Percentiles rank a stretch among this genome's conserved stretches.
Conservation (phyloP, 1,140 invertebrate genomes). For the Heliconius nattereri region DNA sequence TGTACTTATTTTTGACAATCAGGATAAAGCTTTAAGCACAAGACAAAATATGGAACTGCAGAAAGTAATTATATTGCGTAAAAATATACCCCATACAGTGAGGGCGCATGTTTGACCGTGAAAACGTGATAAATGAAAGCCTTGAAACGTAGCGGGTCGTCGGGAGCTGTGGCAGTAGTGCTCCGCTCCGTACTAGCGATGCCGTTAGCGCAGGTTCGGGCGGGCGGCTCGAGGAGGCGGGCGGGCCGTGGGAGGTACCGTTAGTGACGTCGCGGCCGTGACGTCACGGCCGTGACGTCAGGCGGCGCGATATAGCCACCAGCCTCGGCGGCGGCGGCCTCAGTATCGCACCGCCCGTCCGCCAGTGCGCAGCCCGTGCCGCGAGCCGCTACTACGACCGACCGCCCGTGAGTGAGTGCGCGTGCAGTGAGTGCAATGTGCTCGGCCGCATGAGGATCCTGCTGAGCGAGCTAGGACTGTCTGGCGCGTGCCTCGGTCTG, state of each 20-base stretch:
- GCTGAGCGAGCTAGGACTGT: conserved; percentile 80
- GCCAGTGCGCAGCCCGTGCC: conserved; percentile 69
- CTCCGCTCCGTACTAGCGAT: conserved; percentile 75
- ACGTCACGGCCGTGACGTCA: conserved; percentile 80
- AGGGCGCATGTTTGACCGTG: conserved; percentile 37
- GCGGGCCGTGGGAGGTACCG: conserved; percentile 79
- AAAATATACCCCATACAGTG: background rate
- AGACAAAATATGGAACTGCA: background rate
- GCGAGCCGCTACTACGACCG: conserved; percentile 62
- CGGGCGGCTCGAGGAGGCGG: conserved; percentile 72
- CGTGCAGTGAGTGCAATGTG: conserved; percentile 80
- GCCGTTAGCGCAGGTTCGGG: conserved; percentile 80
- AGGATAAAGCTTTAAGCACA: background rate
- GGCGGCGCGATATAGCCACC: conserved; percentile 78
- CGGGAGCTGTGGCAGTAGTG: conserved; percentile 41
- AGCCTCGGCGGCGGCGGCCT: conserved; percentile 77
- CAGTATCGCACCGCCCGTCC: conserved; percentile 79
- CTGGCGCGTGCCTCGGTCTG: conserved; percentile 77
- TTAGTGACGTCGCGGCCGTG: conserved; percentile 77
- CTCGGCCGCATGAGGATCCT: conserved; percentile 82
- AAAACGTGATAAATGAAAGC: conserved; percentile 40
- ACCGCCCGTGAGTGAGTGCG: conserved; percentile 76
- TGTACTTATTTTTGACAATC: background rate
- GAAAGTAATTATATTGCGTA: conserved; percentile 4
- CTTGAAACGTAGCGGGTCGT: conserved; percentile 46